A percentile compares a stretch with the other conserved stretches of the same genome.
These are phyloP conservation scores for Euura saliciscinereae DNA, from an alignment of 1,140 invertebrate species.

Conservation along the genomic window DNA sequence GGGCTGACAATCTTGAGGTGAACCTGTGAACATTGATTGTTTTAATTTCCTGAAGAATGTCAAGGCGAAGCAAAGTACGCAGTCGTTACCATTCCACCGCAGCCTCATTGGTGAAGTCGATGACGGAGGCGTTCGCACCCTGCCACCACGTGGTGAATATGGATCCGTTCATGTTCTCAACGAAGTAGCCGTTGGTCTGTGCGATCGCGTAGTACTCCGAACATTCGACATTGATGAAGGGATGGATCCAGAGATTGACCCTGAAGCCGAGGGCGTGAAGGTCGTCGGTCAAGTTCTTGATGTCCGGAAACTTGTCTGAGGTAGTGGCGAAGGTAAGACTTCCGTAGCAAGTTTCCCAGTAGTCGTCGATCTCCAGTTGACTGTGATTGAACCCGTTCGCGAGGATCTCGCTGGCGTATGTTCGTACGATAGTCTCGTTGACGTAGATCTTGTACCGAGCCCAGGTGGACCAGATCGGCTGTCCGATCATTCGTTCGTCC, in stretches of 20 bases:
- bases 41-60: no score
- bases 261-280: slow-evolving; percentile 68
- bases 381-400: slow-evolving; percentile 71
- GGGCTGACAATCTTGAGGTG: slow-evolving; percentile 58
- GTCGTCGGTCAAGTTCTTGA: slow-evolving; percentile 61
- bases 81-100: slow-evolving; percentile 72
- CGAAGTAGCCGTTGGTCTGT: slow-evolving; percentile 59
- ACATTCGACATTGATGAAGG: slow-evolving; percentile 79
- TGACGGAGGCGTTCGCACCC: slow-evolving; percentile 63
- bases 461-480: slow-evolving; percentile 90
- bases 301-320: slow-evolving; percentile 69
- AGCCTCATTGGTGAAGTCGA: slow-evolving; percentile 77
- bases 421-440: slow-evolving; percentile 66
- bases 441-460: slow-evolving; percentile 72
- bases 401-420: slow-evolving; percentile 73
- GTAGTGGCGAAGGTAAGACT: slow-evolving; percentile 69
- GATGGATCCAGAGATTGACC: slow-evolving; percentile 83
- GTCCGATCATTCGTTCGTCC: slow-evolving; percentile 69
- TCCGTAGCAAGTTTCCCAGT: slow-evolving; percentile 85
- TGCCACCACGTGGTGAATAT: slow-evolving; percentile 79
- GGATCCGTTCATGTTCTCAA: slow-evolving; percentile 60
- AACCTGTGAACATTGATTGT: slow-evolving; percentile 50
- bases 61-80: no score
- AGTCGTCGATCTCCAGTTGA: slow-evolving; percentile 85
- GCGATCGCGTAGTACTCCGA: slow-evolving; percentile 62